Conservation (phyloP, 2,888 invertebrate species). For the Hedya salicella region DNA sequence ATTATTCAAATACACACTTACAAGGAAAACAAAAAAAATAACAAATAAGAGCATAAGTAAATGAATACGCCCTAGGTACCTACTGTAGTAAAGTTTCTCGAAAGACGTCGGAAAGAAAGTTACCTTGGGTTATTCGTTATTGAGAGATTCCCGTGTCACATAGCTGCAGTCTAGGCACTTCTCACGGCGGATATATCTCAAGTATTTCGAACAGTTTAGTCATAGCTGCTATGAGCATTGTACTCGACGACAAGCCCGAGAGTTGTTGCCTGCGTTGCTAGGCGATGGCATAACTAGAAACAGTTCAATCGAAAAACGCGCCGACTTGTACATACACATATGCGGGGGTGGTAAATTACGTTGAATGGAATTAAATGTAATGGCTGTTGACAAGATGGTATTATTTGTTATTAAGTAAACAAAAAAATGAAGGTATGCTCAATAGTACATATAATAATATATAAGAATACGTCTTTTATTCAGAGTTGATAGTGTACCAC, state of each 20-base stretch:
- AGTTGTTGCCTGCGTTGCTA: slow-evolving; percentile 68
- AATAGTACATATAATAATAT: too few species aligned
- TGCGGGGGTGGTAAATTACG: too few species aligned
- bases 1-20: too few species aligned
- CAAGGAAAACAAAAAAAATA: too few species aligned
- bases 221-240: slow-evolving; percentile 58
- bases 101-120: neutral
- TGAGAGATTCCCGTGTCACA: slow-evolving; percentile 25
- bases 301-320: slow-evolving; percentile 10
- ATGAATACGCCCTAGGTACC: too few species aligned
- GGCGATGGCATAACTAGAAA: slow-evolving; percentile 54
- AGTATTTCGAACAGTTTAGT: slow-evolving; percentile 56
- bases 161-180: slow-evolving; percentile 36
- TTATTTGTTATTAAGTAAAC: too few species aligned
- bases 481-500: too few species aligned
- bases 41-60: too few species aligned
- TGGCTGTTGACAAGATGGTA: too few species aligned
- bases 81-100: neutral
- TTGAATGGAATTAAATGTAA: too few species aligned
- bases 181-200: slow-evolving; percentile 68
- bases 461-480: too few species aligned
- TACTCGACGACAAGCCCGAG: slow-evolving; percentile 47
- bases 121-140: slow-evolving; percentile 22
- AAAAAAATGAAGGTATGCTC: too few species aligned
- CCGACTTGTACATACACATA: neutral